Base-by-base conservation (phyloP, 1,140 invertebrate species). In the Arctopsyche grandis region DNA sequence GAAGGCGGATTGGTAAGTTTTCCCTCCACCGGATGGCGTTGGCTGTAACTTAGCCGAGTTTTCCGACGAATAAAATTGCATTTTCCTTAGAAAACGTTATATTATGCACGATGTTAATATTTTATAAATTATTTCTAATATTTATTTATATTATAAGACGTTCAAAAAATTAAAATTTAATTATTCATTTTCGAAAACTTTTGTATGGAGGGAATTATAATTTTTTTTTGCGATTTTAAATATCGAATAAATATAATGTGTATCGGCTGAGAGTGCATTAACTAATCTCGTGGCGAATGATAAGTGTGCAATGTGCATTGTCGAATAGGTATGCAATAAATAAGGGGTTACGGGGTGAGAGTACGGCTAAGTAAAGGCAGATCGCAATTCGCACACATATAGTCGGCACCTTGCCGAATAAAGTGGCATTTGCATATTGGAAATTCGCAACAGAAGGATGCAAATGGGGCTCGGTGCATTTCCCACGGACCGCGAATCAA, bases 11-110 rank as follows among this genome's bases (percentile, higher is more conserved):
- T 66, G 63, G 22, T 66, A 29, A 38, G 24, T 60, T 79, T 79
- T 79, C 75, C 77, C 70, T 44, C 78, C 81, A 71, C 78, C 79
- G 79, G 81, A 82, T 82, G 81, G 46, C 78, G 78, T 75, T 78
- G 46, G 73, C 29, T 10, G 81, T 82, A 75, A 26, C 81, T 75
- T 60, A 73, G 63, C 56, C 19, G 63, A 48, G 52, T 79, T 82
- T 82, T 79, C 78, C 46, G 29, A 43, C n/a, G 12, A n/a, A 16
- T 26, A 76, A 76, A 76, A 75, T 58, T 38, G 38, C 38, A 19
- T 71, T 71, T 71, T 71, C 69, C 63, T 14, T 10, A 9, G 14
- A 22, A 66, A 52, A 52, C 48, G 16, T 5, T 14, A 5, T 5
- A 52, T 52, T 52, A 52, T 52, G 16, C 48, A 52, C n/a, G n/a